Base-by-base conservation (phyloP, 1,140 invertebrate species). In the Alviniconcha marisindica region DNA sequence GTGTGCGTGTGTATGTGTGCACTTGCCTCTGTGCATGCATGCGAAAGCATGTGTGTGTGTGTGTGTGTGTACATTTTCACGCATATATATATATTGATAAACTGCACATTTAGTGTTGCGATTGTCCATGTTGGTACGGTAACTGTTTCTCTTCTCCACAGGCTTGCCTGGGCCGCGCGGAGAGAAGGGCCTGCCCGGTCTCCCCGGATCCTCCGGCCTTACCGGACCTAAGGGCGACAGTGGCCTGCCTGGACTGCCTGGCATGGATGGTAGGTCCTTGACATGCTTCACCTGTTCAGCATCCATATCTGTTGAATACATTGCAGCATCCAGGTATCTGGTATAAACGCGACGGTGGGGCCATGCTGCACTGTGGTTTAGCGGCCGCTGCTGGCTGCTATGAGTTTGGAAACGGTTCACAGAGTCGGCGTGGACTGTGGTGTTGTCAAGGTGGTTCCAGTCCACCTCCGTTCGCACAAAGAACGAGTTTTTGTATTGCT, bases 181-280 rank as follows among this genome's bases (percentile, higher is more conserved):
- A 54, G 83, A 85, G 18, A 83, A 85, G 33, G 87, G 87, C 77
- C 38, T 42, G 38, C 3, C 44, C 10, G 87, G 87, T 71, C 40
- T 44, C 24, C 51, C 51, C 36, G 33, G 79, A n/a, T 24, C 69
- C 60, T 36, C 71, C 18, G 74, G 77, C 15, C 31, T 85, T 24
- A 18, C 54, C 14, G 83, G 83, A 28, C 31, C 48, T 38, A 84
- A 84, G 51, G 83, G 83, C 24, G 69, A 80, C 31, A 4, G 74
- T 66, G 84, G 84, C 51, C 42, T 87, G 28, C 92, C 89, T 76
- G 93, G 93, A 86, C 93, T 95, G 73, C 95, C 96, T 74, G 97
- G 97, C 83, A 93, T 96, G 87, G 97, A 98, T 92, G 98, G 98
- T 83, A 15, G 42, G 78, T 42, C n/a, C n/a, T n/a, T n/a, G n/a